phyloP scores from a whole-genome alignment of 2,888 invertebrate genomes.

The Andrena hattorfiana region DNA sequence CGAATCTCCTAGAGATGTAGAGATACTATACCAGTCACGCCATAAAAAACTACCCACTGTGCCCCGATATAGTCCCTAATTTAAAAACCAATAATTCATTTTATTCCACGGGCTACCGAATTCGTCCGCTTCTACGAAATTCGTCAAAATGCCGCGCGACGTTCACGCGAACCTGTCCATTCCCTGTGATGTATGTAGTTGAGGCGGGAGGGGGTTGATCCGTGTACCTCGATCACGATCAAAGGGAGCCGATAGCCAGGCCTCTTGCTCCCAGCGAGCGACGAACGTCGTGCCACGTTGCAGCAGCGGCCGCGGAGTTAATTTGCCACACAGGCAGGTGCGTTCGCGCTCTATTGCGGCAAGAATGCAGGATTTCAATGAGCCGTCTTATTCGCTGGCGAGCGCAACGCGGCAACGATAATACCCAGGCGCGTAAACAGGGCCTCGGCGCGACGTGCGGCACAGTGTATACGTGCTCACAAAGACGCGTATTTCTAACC shows the following conservation, averaged over 20 bases:
- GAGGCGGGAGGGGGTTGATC: too few relatives aligned
- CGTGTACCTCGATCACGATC: too few relatives aligned
- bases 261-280: neutral
- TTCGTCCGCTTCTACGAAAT: too few relatives aligned
- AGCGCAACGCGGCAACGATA: constrained; percentile 2
- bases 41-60: too few relatives aligned
- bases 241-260: too few relatives aligned
- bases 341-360: neutral
- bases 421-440: constrained; percentile 36
- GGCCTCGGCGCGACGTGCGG: neutral
- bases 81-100: too few relatives aligned
- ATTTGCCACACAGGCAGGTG: neutral
- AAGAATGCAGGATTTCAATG: constrained; percentile 27
- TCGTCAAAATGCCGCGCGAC: too few relatives aligned
- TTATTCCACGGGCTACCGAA: too few relatives aligned
- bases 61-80: too few relatives aligned
- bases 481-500: constrained; percentile 66
- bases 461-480: constrained; percentile 20
- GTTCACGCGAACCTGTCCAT: too few relatives aligned
- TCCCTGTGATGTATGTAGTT: too few relatives aligned
- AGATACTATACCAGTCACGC: too few relatives aligned
- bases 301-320: neutral
- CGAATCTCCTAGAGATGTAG: neutral
- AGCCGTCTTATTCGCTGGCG: constrained; percentile 21
- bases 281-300: neutral